Percentiles rank a stretch among this genome's conserved stretches.
phyloP scores from a whole-genome alignment of 53 echinoderm and acorn worm species.

The Holothuria leucospilota region DNA sequence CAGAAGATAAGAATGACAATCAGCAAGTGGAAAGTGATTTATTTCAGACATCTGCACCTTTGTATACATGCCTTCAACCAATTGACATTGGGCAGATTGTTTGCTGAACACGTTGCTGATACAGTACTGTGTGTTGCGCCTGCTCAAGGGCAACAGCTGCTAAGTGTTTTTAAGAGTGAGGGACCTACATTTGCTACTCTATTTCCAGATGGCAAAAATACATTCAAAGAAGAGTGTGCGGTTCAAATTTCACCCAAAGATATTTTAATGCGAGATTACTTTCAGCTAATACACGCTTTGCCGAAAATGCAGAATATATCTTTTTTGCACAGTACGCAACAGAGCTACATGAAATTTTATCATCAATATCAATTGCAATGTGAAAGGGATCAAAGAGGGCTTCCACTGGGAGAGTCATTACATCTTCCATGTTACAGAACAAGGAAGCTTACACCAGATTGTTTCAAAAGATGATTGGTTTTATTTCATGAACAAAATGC shows the following conservation, averaged over 20 bases:
- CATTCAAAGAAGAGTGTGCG: conserved; percentile 63
- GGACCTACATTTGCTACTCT: conserved; percentile 63
- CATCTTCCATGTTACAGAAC: conserved; percentile 38
- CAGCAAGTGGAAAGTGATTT: too few relatives aligned
- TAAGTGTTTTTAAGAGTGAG: conserved; percentile 64
- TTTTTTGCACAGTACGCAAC: too few relatives aligned
- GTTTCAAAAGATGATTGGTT: conserved; percentile 56
- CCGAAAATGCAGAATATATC: too few relatives aligned
- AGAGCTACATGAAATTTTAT: too few relatives aligned
- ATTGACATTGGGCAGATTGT: conserved; percentile 59
- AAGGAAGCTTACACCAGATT: conserved; percentile 51
- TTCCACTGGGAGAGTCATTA: too few relatives aligned
- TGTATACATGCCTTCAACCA: conserved; percentile 63
- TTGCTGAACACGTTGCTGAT: conserved; percentile 37
- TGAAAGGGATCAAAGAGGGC: too few relatives aligned
- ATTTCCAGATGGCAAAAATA: conserved; percentile 73
- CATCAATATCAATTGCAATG: too few relatives aligned
- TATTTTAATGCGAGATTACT: conserved; percentile 77
- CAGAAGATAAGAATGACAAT: background rate
- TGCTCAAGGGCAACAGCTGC: conserved; percentile 70
- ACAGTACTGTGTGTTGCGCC: conserved; percentile 72
- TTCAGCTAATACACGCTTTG: conserved; percentile 76
- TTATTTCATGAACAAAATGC: conserved; percentile 55
- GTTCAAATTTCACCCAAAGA: conserved; percentile 61
- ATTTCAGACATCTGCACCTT: conserved; percentile 3